These are phyloP conservation scores for Loris lydekkerianus DNA, from an alignment of 2,797 vertebrate species.

Conservation along the genomic window DNA sequence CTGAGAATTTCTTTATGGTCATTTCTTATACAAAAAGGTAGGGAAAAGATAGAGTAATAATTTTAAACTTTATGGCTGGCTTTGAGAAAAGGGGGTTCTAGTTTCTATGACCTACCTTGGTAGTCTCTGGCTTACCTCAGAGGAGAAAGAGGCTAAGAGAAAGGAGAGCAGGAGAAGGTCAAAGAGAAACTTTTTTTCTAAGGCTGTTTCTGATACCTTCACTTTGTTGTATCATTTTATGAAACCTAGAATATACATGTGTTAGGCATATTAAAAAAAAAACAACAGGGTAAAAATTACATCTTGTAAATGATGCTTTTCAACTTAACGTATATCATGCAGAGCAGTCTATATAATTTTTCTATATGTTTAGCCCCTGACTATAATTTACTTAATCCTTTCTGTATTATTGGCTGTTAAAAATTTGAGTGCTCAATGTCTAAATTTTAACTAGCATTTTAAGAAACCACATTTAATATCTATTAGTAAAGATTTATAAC, in stretches of 20 bases:
- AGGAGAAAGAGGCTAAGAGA: background rate
- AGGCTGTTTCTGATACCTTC: background rate
- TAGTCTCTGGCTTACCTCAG: background rate
- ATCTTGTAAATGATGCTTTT: background rate
- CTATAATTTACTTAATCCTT: background rate
- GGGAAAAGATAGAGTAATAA: background rate
- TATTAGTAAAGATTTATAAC: background rate
- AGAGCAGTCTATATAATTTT: background rate
- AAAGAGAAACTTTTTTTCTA: background rate
- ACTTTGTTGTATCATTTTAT: background rate
- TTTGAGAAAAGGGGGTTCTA: background rate
- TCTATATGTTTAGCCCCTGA: background rate
- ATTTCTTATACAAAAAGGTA: background rate
- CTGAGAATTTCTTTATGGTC: background rate
- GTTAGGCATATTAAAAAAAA: background rate
- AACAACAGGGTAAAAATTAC: background rate
- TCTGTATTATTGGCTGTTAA: background rate
- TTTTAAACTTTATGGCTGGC: background rate
- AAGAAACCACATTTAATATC: background rate
- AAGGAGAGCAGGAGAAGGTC: background rate
- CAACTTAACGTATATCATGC: background rate
- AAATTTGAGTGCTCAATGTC: background rate
- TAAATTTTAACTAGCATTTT: constrained; percentile 31
- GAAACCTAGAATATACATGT: too few relatives aligned
- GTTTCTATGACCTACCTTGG: background rate